Evolutionary conservation across 2,797 vertebrate genomes (phyloP).

Genomic region (Sarcoramphus papa): DNA sequence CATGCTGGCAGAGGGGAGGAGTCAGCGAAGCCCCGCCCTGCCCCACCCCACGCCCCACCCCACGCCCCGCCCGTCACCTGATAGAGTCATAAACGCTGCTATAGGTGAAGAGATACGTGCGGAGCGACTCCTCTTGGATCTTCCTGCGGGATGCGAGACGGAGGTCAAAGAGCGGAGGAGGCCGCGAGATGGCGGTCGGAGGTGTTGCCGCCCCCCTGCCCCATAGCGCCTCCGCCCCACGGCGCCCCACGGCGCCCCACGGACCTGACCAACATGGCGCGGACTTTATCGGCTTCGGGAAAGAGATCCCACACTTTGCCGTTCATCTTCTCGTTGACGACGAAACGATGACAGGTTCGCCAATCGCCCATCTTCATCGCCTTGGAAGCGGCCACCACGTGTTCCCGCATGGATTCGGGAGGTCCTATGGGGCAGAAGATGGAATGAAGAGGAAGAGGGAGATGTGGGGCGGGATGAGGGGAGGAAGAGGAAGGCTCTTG

Average conservation of each 20-base stretch:
- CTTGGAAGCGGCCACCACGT: conserved; percentile 91
- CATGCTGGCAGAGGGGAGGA: conserved; percentile 75
- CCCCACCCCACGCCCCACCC: no score
- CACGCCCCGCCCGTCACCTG: conserved; percentile 73
- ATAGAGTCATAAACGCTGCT: conserved; percentile 95
- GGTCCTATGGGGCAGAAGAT: conserved; percentile 75
- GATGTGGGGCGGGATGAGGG: no score
- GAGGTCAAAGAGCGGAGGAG: no score
- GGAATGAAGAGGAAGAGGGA: no score
- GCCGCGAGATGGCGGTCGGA: no score
- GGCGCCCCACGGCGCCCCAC: neutral
- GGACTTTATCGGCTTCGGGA: conserved; percentile 84
- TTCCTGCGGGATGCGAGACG: conserved; percentile 72
- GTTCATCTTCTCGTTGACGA: conserved; percentile 95
- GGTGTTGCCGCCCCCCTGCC: no score
- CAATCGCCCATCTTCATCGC: conserved; percentile 96
- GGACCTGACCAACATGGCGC: conserved; percentile 85
- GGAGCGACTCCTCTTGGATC: conserved; percentile 91
- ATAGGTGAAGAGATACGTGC: conserved; percentile 92
- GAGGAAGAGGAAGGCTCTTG: no score
- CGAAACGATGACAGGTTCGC: conserved; percentile 89
- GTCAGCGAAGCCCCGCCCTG: no score
- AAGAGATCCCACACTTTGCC: conserved; percentile 95
- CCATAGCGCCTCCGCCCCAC: no score
- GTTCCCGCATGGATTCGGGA: conserved; percentile 86